These are phyloP conservation scores for Escarpia spicata DNA, from an alignment of 2,888 invertebrate genomes.

Conservation along the genomic window DNA sequence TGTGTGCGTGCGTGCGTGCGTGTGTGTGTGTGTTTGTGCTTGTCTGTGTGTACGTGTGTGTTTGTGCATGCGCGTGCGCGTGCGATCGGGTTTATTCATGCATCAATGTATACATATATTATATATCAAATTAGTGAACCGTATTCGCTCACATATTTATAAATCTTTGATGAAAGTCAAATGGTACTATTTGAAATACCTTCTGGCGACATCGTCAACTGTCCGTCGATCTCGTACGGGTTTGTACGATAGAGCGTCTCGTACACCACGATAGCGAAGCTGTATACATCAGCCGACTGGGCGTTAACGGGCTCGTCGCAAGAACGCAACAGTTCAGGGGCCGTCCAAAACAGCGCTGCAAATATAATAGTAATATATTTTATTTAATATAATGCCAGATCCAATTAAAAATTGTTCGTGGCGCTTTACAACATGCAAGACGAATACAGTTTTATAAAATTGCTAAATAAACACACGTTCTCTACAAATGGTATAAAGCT, in stretches of 20 bases:
- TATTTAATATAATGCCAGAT: too few species aligned
- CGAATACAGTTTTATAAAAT: too few species aligned
- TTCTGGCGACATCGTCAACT: neutral
- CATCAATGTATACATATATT: too few species aligned
- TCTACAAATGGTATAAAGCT: too few species aligned
- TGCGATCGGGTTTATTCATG: too few species aligned
- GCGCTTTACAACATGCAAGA: too few species aligned
- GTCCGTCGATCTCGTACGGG: neutral
- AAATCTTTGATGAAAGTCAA: neutral
- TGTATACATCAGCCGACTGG: conserved; percentile 75
- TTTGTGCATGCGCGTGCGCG: too few species aligned
- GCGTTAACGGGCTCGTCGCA: conserved; percentile 52
- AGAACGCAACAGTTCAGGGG: conserved; percentile 81
- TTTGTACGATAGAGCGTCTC: neutral
- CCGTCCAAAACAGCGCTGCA: conserved; percentile 62
- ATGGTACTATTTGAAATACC: neutral
- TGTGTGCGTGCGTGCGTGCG: neutral
- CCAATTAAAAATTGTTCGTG: too few species aligned
- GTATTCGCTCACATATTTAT: neutral
- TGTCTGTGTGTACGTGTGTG: neutral
- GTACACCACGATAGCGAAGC: conserved; percentile 80
- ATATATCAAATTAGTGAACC: neutral
- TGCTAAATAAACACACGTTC: too few species aligned
- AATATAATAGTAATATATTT: neutral
- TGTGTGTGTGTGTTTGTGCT: neutral